These are phyloP conservation scores for Porites australiensis DNA, from an alignment of 64 coral and sea anemone species.

Conservation along the genomic window DNA sequence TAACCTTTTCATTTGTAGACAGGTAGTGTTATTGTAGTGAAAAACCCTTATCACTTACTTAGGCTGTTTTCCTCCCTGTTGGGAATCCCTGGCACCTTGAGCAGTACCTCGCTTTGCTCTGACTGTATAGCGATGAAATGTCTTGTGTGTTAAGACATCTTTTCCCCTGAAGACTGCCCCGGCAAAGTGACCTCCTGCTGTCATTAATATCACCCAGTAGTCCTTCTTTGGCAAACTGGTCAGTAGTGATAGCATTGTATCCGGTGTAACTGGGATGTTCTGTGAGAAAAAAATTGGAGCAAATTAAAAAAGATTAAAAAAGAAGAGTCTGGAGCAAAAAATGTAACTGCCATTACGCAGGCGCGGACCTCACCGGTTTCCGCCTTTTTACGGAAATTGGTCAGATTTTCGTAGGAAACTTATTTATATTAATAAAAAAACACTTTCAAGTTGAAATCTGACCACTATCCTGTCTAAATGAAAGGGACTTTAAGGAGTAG, in stretches of 20 bases:
- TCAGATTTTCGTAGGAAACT: no score
- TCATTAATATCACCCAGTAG: slow-evolving; percentile 95
- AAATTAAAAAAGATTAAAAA: not conserved
- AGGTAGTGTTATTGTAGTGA: not conserved
- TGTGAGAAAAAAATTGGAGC: not conserved
- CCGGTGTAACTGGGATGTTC: slow-evolving; percentile 67
- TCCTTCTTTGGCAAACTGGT: slow-evolving; percentile 54
- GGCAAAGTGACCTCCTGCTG: slow-evolving; percentile 99
- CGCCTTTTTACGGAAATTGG: no score
- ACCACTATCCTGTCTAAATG: no score
- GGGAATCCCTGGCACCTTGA: slow-evolving; percentile 86
- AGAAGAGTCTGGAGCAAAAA: no score
- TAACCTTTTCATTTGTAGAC: no score
- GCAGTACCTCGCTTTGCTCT: slow-evolving; percentile 92
- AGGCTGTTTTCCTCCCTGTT: slow-evolving; percentile 89
- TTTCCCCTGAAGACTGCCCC: slow-evolving; percentile 89
- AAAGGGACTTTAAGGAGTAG: no score
- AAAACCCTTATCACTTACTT: slow-evolving; percentile 67
- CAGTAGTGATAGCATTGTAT: slow-evolving; percentile 50
- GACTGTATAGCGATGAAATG: slow-evolving; percentile 98
- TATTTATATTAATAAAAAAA: no score
- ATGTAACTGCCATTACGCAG: no score
- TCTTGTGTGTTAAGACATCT: slow-evolving; percentile 86
- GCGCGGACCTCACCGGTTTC: no score
- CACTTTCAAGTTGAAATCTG: no score